Percentiles rank a stretch among this genome's conserved stretches.
These are phyloP conservation scores for Atherinomorus stipes DNA, from an alignment of 2,113 vertebrate genomes.

Conservation along the genomic window DNA sequence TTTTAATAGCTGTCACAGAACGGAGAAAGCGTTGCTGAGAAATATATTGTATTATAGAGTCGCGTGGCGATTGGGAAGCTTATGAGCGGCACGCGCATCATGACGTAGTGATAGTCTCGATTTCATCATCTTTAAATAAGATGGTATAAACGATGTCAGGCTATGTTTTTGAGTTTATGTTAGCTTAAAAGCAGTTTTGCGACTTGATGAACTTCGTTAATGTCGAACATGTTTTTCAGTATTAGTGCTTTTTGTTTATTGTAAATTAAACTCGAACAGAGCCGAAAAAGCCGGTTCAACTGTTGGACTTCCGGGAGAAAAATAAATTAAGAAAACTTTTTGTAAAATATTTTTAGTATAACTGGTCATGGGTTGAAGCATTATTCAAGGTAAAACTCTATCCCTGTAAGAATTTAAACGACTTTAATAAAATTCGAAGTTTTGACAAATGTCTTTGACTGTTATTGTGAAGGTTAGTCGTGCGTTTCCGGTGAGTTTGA, in stretches of 20 bases:
- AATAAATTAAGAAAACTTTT: not conserved
- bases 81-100: not conserved
- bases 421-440: not conserved
- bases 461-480: constrained; percentile 39
- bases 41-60: not conserved
- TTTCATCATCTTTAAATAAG: constrained; percentile 33
- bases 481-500: not conserved
- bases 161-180: rapidly evolving
- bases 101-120: not conserved
- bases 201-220: not conserved
- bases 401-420: not conserved
- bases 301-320: not conserved
- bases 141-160: rapidly evolving
- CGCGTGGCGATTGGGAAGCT: not conserved
- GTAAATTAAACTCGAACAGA: not conserved
- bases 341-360: not conserved
- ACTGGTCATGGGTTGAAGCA: not conserved
- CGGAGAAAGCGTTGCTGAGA: not conserved
- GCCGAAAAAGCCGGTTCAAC: not conserved
- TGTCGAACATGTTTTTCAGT: not conserved
- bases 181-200: rapidly evolving
- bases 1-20: not conserved
- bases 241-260: not conserved
- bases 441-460: not conserved
- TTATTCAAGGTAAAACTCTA: not conserved